Percentiles rank a stretch among this genome's conserved stretches.
Conservation (phyloP, 2,113 vertebrate species). For the Cavia aperea region DNA sequence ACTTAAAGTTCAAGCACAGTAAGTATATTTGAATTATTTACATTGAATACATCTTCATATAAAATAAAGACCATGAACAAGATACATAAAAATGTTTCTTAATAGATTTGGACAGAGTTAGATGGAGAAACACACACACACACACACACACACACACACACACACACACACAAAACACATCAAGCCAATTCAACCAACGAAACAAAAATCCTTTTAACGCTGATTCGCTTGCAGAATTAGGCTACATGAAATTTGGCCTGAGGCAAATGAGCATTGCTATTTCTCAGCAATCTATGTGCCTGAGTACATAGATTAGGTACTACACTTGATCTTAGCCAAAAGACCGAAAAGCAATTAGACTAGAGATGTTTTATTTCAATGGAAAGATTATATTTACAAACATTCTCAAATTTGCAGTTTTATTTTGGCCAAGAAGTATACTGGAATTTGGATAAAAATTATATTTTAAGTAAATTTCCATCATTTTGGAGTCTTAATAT, state of each 20-base stretch:
- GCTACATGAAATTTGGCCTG: neutral
- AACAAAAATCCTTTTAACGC: neutral
- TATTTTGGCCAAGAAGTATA: neutral
- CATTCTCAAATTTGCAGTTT: neutral
- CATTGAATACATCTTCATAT: slow-evolving; percentile 4
- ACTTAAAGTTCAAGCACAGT: slow-evolving; percentile 17
- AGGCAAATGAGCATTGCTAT: neutral
- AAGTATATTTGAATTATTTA: neutral
- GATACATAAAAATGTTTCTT: slow-evolving; percentile 4
- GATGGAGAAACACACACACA: neutral
- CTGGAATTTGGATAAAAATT: slow-evolving; percentile 32
- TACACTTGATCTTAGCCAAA: neutral
- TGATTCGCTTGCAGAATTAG: neutral
- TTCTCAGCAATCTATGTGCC: neutral
- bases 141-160: neutral
- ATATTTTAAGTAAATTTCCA: slow-evolving; percentile 3
- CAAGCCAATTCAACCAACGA: neutral
- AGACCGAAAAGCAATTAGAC: neutral
- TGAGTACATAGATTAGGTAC: neutral
- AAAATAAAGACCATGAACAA: slow-evolving; percentile 23
- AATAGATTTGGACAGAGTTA: neutral
- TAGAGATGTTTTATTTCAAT: neutral
- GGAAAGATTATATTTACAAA: slow-evolving; percentile 10
- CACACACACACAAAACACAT: neutral
- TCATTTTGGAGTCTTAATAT: neutral